A percentile compares a stretch with the other conserved stretches of the same genome.
These are phyloP conservation scores for Troglohyphantes excavatus DNA, from an alignment of 2,888 invertebrate species.

Conservation along the genomic window DNA sequence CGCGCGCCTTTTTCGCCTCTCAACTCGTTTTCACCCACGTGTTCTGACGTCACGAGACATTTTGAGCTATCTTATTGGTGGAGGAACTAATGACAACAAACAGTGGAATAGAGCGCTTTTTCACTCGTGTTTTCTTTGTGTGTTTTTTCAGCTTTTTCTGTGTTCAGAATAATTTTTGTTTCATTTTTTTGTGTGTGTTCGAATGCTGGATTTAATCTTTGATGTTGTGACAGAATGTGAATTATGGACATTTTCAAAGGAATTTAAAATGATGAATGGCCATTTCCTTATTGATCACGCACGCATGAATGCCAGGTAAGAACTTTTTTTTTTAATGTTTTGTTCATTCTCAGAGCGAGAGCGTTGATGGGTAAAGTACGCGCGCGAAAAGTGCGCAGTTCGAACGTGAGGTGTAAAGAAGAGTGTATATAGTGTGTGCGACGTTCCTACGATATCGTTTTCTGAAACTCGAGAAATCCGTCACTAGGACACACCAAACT, in stretches of 20 bases:
- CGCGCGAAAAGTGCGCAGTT: conserved; percentile 42
- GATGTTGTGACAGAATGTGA: background rate
- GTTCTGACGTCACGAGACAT: conserved; percentile 56
- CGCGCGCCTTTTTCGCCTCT: conserved; percentile 65
- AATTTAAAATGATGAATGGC: background rate
- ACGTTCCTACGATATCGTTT: too few relatives aligned
- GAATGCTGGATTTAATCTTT: background rate
- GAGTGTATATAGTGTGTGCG: too few relatives aligned
- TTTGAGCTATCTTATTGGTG: conserved; percentile 38
- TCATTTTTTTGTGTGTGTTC: background rate
- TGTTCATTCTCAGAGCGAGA: background rate
- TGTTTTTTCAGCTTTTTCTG: background rate
- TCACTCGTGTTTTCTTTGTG: conserved; percentile 24
- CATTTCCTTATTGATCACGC: background rate
- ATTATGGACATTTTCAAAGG: background rate
- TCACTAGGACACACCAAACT: too few relatives aligned
- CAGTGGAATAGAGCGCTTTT: conserved; percentile 36
- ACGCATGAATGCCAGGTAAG: conserved; percentile 30
- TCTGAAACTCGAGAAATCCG: too few relatives aligned
- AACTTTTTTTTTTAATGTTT: background rate
- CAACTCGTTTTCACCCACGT: conserved; percentile 74
- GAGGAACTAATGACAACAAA: conserved; percentile 57
- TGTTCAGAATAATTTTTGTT: too few relatives aligned
- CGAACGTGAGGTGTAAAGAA: background rate
- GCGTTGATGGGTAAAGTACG: background rate